phyloP scores from a whole-genome alignment of 2,113 vertebrate species.

The Anhinga anhinga region DNA sequence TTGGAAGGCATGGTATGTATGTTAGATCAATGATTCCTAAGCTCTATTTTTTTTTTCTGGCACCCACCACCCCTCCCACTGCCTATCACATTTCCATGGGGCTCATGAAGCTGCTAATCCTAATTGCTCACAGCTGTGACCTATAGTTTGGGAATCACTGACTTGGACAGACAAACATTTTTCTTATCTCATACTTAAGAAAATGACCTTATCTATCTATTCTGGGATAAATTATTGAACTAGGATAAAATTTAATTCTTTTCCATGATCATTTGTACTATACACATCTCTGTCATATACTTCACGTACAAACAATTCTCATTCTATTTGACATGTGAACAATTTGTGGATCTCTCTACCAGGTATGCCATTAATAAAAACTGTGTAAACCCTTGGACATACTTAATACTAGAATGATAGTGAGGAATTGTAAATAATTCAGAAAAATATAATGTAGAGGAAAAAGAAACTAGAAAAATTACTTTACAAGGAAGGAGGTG shows the following conservation, averaged over 20 bases:
- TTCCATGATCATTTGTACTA: not conserved
- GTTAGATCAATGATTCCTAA: not conserved
- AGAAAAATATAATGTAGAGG: not conserved
- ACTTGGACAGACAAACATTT: not conserved
- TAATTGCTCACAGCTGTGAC: slow-evolving; percentile 1
- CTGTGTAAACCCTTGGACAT: not conserved
- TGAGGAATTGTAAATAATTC: not conserved
- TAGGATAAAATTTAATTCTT: not conserved
- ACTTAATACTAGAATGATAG: not conserved
- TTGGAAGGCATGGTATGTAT: not conserved
- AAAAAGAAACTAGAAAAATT: not conserved
- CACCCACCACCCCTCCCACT: not conserved
- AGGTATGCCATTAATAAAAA: not conserved
- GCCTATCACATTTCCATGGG: not conserved
- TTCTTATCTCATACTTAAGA: not conserved
- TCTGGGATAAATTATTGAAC: not conserved
- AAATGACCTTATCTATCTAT: not conserved
- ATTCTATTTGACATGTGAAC: not conserved
- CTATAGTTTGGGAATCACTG: not conserved
- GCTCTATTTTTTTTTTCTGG: not conserved
- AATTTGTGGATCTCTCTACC: not conserved
- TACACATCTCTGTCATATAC: not conserved
- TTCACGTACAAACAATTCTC: not conserved
- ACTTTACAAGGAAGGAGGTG: not conserved
- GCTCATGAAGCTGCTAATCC: not conserved